Evolutionary conservation across 2,888 invertebrate genomes (phyloP).

Genomic region (Isoperla grammatica): DNA sequence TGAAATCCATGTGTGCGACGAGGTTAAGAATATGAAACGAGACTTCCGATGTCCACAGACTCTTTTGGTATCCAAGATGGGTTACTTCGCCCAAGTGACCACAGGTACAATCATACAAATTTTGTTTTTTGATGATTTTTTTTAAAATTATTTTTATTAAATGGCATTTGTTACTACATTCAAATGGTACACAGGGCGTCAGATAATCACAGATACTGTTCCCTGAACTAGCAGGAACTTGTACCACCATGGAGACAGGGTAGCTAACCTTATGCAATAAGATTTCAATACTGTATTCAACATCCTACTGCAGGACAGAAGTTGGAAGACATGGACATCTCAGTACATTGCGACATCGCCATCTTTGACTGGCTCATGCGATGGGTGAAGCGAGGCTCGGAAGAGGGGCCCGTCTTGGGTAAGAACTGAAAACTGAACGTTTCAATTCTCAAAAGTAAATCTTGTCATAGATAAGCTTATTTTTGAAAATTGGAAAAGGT

Average conservation of each 20-base stretch:
- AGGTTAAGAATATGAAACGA: slow-evolving; percentile 81
- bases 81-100: slow-evolving; percentile 88
- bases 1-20: slow-evolving; percentile 92
- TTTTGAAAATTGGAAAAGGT: too few relatives aligned
- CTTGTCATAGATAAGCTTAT: background rate
- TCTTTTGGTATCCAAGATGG: slow-evolving; percentile 85
- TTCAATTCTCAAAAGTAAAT: background rate
- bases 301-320: slow-evolving; percentile 56
- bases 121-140: background rate
- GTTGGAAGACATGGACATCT: slow-evolving; percentile 89
- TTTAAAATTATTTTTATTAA: background rate
- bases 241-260: too few relatives aligned
- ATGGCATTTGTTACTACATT: background rate
- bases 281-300: too few relatives aligned
- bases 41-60: slow-evolving; percentile 87
- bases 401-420: slow-evolving; percentile 54
- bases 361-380: slow-evolving; percentile 96
- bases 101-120: slow-evolving; percentile 47
- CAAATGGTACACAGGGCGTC: too few relatives aligned
- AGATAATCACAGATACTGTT: too few relatives aligned
- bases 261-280: too few relatives aligned
- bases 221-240: too few relatives aligned
- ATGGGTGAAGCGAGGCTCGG: slow-evolving; percentile 80
- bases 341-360: slow-evolving; percentile 92
- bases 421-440: slow-evolving; percentile 14